Conservation (phyloP, 2,888 invertebrate species). For the Halocaridina rubra region DNA sequence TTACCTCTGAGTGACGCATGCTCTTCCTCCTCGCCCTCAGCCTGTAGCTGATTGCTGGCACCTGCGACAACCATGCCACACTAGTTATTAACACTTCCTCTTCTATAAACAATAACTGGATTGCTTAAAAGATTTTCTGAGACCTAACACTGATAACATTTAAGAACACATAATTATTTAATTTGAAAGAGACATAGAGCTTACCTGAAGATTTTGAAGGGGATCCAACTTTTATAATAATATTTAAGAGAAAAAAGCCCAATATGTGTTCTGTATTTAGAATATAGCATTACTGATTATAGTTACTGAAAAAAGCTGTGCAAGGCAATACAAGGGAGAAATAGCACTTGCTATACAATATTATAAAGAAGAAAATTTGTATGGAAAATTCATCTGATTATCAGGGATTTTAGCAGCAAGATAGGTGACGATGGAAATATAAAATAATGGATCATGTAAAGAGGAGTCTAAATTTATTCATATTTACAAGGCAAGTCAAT, state of each 20-base stretch:
- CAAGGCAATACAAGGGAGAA: background rate
- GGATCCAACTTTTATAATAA: background rate
- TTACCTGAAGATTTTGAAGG: background rate
- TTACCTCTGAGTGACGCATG: slow-evolving; percentile 49
- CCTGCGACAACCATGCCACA: slow-evolving; percentile 42
- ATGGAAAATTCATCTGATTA: no score
- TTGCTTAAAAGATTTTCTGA: background rate
- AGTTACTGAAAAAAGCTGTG: background rate
- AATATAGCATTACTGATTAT: no score
- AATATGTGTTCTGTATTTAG: no score
- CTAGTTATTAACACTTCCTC: slow-evolving; percentile 1
- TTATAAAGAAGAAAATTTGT: background rate
- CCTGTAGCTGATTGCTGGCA: slow-evolving; percentile 44
- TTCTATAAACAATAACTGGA: no score
- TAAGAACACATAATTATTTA: background rate
- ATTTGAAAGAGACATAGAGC: background rate
- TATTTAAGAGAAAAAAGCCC: no score
- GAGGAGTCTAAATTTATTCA: no score
- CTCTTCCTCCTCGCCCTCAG: slow-evolving; percentile 49
- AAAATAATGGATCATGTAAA: no score
- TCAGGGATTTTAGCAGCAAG: no score
- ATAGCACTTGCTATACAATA: background rate
- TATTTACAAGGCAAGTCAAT: no score
- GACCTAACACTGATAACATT: background rate
- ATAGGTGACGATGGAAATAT: no score